Evolutionary conservation across 2,888 invertebrate species (phyloP).

Genomic region (Labia minor): DNA sequence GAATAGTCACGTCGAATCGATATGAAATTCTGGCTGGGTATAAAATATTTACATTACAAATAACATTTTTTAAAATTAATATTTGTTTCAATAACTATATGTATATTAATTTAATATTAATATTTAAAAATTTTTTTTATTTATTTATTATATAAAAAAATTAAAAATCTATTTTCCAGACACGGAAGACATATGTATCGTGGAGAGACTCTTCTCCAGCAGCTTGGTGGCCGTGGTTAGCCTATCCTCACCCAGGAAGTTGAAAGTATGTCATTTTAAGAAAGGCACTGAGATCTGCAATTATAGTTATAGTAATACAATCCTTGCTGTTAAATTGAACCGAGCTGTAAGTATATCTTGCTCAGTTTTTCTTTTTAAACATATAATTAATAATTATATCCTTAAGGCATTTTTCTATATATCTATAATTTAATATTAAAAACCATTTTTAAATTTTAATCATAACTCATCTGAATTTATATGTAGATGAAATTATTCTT

Average conservation of each 20-base stretch:
- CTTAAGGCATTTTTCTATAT: background rate
- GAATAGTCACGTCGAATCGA: too few relatives aligned
- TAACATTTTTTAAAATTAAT: too few relatives aligned
- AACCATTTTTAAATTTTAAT: too few relatives aligned
- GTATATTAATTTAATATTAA: too few relatives aligned
- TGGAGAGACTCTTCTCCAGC: constrained; percentile 93
- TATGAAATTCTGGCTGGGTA: too few relatives aligned
- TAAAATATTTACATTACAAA: too few relatives aligned
- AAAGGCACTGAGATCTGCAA: constrained; percentile 97
- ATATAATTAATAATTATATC: constrained; percentile 1
- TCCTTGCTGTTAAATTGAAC: constrained; percentile 89
- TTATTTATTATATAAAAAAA: too few relatives aligned
- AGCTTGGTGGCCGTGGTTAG: constrained; percentile 93
- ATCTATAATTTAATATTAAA: too few relatives aligned
- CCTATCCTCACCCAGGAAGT: constrained; percentile 75
- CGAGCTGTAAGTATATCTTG: constrained; percentile 69
- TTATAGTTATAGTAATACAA: constrained; percentile 89
- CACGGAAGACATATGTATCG: constrained; percentile 75
- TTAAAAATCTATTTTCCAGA: constrained; percentile 34
- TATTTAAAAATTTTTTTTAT: too few relatives aligned
- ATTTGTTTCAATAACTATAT: too few relatives aligned
- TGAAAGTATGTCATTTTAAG: constrained; percentile 95
- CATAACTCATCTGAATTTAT: too few relatives aligned
- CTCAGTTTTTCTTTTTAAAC: background rate
- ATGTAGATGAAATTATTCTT: too few relatives aligned